Evolutionary conservation across 2,888 invertebrate species (phyloP).

Genomic region (Beris chalybata): DNA sequence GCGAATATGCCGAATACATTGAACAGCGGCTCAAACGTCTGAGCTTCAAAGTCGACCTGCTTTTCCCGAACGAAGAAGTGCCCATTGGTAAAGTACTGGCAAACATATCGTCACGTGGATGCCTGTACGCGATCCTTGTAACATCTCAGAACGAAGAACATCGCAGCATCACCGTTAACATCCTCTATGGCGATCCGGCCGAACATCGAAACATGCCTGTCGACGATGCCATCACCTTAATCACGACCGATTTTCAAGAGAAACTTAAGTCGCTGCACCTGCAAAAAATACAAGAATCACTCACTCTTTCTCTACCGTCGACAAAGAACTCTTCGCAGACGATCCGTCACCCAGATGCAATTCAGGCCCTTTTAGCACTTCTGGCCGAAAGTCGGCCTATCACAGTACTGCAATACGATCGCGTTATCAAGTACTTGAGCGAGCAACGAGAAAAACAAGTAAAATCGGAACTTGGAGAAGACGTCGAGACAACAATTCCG

Average conservation of each 20-base stretch:
- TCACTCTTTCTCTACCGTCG: conserved; percentile 43
- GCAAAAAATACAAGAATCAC: conserved; percentile 34
- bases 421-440: conserved; percentile 71
- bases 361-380: conserved; percentile 74
- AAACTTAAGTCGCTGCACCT: conserved; percentile 60
- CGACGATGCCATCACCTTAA: conserved; percentile 82
- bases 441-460: conserved; percentile 74
- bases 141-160: conserved; percentile 84
- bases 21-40: conserved; percentile 77
- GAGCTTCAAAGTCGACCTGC: conserved; percentile 79
- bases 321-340: conserved; percentile 58
- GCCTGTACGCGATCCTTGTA: conserved; percentile 85
- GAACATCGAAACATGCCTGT: conserved; percentile 96
- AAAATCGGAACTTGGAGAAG: conserved; percentile 74
- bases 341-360: conserved; percentile 64
- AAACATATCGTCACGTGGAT: conserved; percentile 85
- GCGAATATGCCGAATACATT: conserved; percentile 82
- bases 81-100: conserved; percentile 78
- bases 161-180: conserved; percentile 84
- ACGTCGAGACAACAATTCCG: conserved; percentile 55
- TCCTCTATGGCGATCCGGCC: conserved; percentile 83
- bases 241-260: conserved; percentile 70
- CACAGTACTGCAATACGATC: conserved; percentile 77
- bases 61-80: conserved; percentile 91
- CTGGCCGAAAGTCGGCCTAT: conserved; percentile 79